Conservation (phyloP, 2,797 vertebrate genomes). For the Lepidocolaptes lacrymiger region DNA sequence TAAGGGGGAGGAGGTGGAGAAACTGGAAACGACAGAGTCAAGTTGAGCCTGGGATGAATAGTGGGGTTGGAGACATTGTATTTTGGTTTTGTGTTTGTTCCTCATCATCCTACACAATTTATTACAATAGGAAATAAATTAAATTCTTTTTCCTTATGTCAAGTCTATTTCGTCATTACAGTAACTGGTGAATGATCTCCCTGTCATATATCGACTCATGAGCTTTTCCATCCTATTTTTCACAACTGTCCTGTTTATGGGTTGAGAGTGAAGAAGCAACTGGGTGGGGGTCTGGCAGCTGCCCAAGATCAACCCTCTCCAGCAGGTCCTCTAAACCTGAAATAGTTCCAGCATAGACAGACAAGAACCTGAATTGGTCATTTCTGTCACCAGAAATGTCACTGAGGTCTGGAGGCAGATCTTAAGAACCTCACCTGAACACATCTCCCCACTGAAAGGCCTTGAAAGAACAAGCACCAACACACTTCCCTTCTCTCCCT, state of each 20-base stretch:
- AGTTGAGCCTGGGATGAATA: neutral
- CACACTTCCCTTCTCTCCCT: neutral
- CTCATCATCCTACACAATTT: neutral
- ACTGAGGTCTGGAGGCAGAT: neutral
- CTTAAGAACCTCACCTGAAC: neutral
- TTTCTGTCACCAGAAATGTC: neutral
- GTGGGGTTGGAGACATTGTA: fast-evolving
- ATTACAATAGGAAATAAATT: neutral
- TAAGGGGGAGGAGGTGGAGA: fast-evolving
- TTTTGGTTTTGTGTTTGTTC: neutral
- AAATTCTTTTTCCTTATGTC: fast-evolving
- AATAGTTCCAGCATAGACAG: neutral
- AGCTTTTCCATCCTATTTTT: neutral
- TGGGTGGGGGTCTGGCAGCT: neutral
- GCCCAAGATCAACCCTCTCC: neutral
- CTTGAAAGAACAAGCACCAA: neutral
- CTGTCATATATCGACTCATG: fast-evolving
- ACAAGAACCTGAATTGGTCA: neutral
- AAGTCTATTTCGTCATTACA: fast-evolving
- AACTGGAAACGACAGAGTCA: neutral
- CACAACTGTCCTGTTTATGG: neutral
- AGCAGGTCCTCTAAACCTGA: neutral
- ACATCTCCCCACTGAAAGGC: neutral
- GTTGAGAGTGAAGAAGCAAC: neutral
- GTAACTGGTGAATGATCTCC: neutral